These are phyloP conservation scores for Eristalis tenax DNA, from an alignment of 2,888 invertebrate genomes.

Conservation along the genomic window DNA sequence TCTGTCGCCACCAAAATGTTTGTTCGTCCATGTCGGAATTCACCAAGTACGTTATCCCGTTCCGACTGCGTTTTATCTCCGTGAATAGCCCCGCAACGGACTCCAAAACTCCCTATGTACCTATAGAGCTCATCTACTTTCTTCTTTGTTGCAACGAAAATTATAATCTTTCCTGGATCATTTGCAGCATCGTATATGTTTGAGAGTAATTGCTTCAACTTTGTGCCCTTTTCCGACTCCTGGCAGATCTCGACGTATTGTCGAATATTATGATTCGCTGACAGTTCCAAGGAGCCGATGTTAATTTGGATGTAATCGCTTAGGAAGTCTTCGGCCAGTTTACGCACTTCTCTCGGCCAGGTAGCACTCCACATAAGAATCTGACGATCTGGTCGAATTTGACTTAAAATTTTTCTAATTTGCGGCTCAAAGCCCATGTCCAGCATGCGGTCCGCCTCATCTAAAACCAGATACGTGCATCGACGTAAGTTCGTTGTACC, in stretches of 20 bases:
- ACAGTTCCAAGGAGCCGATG: conserved; percentile 90
- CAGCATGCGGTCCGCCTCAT: conserved; percentile 97
- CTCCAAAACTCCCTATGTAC: conserved; percentile 91
- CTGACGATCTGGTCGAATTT: conserved; percentile 96
- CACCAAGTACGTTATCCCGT: conserved; percentile 93
- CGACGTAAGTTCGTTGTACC: conserved; percentile 88
- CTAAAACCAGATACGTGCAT: conserved; percentile 92
- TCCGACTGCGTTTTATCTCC: conserved; percentile 98
- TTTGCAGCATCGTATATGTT: conserved; percentile 90
- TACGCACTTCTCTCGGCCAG: conserved; percentile 98
- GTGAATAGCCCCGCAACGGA: conserved; percentile 93
- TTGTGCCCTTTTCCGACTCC: conserved; percentile 87
- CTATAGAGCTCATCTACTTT: conserved; percentile 94
- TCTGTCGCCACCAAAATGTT: conserved; percentile 97
- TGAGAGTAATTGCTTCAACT: conserved; percentile 78
- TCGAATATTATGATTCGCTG: conserved; percentile 94
- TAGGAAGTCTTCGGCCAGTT: conserved; percentile 95
- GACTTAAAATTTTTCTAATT: conserved; percentile 95
- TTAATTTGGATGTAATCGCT: conserved; percentile 94
- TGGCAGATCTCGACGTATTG: conserved; percentile 91
- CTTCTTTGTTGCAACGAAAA: conserved; percentile 97
- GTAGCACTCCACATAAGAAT: conserved; percentile 99
- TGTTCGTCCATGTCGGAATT: conserved; percentile 92
- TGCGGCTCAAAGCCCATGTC: conserved; percentile 99
- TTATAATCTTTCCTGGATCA: conserved; percentile 91